A percentile compares a stretch with the other conserved stretches of the same genome.
phyloP scores from a whole-genome alignment of 2,888 invertebrate genomes.

The Acronicta leporina region DNA sequence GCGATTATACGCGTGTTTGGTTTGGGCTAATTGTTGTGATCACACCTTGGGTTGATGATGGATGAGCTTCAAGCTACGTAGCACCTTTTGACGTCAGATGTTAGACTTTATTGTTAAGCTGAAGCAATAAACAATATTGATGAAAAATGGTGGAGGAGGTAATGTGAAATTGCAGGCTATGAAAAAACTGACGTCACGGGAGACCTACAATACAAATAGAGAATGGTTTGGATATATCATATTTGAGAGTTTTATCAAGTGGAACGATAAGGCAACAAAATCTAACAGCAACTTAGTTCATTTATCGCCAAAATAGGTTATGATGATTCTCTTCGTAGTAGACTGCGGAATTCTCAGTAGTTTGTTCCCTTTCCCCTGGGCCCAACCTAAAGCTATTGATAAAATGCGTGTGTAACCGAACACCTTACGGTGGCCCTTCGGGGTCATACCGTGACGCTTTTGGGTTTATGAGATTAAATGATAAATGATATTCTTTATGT shows the following conservation, averaged over 20 bases:
- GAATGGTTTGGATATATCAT: no score
- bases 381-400: conserved; percentile 1
- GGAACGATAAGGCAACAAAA: no score
- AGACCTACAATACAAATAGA: no score
- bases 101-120: conserved; percentile 2
- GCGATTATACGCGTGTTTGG: conserved; percentile 17
- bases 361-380: conserved; percentile 6
- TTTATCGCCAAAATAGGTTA: no score
- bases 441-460: not conserved
- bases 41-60: conserved; percentile 38
- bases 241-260: not conserved
- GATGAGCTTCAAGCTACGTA: conserved; percentile 16
- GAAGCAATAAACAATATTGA: not conserved
- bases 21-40: conserved; percentile 41
- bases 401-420: conserved; percentile 8
- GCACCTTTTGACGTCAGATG: conserved; percentile 28
- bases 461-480: not conserved
- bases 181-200: not conserved
- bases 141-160: not conserved
- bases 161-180: not conserved
- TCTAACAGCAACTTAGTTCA: no score
- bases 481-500: no score
- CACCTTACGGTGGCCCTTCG: not conserved
- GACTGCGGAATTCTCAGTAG: conserved; percentile 2
- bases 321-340: not conserved